Evolutionary conservation across 2,888 invertebrate genomes (phyloP), one percentile per base, ranked within the genome.

Genomic region (Cephus rjabovi): DNA sequence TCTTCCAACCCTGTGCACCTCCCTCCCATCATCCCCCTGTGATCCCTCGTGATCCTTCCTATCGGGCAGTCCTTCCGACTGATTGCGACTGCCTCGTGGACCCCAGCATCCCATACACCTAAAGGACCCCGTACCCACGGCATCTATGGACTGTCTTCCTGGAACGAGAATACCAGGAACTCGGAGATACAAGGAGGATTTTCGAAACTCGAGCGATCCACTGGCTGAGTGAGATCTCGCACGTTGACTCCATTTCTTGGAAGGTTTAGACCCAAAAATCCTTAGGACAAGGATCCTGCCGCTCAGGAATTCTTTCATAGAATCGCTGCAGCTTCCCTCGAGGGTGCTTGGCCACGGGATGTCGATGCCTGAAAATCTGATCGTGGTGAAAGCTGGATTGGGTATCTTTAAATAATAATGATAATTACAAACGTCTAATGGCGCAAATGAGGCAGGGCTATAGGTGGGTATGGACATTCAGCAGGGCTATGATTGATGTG

Each of bases 401-500:
- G 4, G 15, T 37, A 4, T 37, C 12, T 37, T 6, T 6, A 2
- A 6, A 56, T 23, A 56, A 56, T 2, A 23, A 56, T 56, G 9
- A 15, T 23, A 23, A 56, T 23, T 23, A 0, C 2, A 23, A 56
- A 23, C 23, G 56, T 56, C 9, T 23, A 23, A 56, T 56, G 9
- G 0, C 56, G 9, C 23, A 23, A 56, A 56, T 2, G 9, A 11
- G 56, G 23, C 23, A 56, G 23, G 56, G 15, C 56, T 23, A 23
- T 23, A 23, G 23, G 9, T 56, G 56, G 23, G 23, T 23, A 56
- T 0, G 56, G 9, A 23, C 56, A 84, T 87, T 86, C 84, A 88
- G 82, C 83, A 81, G 82, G 84, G 85, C 84, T 86, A 88, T 88
- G 88, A 89, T 87, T 88, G 89, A 88, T 87, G 88, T 84, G 86